Base-by-base conservation (phyloP, 2,797 vertebrate species). In the Pelodytes ibericus region DNA sequence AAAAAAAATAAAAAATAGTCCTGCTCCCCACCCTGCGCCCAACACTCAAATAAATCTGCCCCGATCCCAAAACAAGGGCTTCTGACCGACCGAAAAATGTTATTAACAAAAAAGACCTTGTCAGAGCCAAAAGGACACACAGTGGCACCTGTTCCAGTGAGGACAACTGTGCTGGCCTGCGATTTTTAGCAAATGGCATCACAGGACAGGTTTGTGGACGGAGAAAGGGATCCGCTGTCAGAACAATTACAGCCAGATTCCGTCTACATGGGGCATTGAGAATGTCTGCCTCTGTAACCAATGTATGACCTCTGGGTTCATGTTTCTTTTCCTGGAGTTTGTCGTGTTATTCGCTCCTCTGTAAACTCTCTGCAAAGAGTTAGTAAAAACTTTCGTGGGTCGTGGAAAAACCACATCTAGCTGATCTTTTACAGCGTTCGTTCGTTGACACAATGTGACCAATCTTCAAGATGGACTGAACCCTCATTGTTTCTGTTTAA, bases 71-170 rank as follows among this genome's bases (percentile, higher is more conserved):
- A 84, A 88, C 75, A 88, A 89, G 62, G 70, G 82, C 90, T 85
- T 81, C 85, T 92, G 86, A 94, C 89, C 91, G 88, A 91, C 92
- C 92, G 93, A 94, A 90, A 92, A 93, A 94, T 87, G 91, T 89
- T 91, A 86, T 85, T 80, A 82, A 84, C 83, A 89, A 87, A 90
- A 87, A 90, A n/a, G n/a, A 90, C 89, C 82, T 82, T 74, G 84
- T 81, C 80, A 85, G 85, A 79, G 71, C 57, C 74, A 72, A 79
- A 79, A 67, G 62, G 69, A 79, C 68, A 69, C 83, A 86, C 89
- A 91, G 88, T 86, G 88, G 89, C 96, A 99, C 95, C 96, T 99
- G 97, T 96, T 94, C 58, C 51, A 84, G 85, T 84, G 84, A 84
- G 87, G 93, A 93, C 96, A 97, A 96, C 95, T 96, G 95, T 88